Evolutionary conservation across 1,140 invertebrate species (phyloP).

Genomic region (Bombus waltoni): DNA sequence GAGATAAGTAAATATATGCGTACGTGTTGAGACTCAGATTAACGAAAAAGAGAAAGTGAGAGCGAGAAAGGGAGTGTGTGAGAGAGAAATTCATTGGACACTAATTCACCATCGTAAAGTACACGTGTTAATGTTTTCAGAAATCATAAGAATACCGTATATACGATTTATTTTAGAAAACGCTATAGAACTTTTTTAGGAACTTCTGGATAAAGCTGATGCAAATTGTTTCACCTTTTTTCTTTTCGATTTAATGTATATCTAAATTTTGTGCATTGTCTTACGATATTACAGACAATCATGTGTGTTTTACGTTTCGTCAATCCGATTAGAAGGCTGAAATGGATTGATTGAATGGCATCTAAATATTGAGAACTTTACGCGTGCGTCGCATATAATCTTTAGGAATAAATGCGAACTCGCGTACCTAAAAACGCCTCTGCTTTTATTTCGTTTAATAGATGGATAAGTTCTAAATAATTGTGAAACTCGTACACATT

Average conservation of each 20-base stretch:
- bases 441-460: constrained; percentile 19
- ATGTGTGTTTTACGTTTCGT: constrained; percentile 35
- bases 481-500: constrained; percentile 12
- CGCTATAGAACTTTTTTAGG: constrained; percentile 27
- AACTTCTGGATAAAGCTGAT: background rate
- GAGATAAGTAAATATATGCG: constrained; percentile 53
- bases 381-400: background rate
- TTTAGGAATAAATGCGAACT: constrained; percentile 10
- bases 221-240: background rate
- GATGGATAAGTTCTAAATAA: background rate
- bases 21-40: constrained; percentile 50
- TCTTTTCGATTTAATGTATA: constrained; percentile 3
- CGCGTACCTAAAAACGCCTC: constrained; percentile 1
- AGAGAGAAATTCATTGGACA: constrained; percentile 15
- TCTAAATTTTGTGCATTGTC: constrained; percentile 27
- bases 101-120: constrained; percentile 58
- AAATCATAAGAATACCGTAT: constrained; percentile 37
- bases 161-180: constrained; percentile 47
- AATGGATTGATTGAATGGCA: background rate
- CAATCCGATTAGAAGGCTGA: background rate
- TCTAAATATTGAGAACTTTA: background rate
- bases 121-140: constrained; percentile 49
- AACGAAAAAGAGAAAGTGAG: constrained; percentile 35
- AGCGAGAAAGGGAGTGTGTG: constrained; percentile 36
- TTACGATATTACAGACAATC: constrained; percentile 24